phyloP scores from a whole-genome alignment of 2,888 invertebrate genomes.

The Epinotia demarniana region DNA sequence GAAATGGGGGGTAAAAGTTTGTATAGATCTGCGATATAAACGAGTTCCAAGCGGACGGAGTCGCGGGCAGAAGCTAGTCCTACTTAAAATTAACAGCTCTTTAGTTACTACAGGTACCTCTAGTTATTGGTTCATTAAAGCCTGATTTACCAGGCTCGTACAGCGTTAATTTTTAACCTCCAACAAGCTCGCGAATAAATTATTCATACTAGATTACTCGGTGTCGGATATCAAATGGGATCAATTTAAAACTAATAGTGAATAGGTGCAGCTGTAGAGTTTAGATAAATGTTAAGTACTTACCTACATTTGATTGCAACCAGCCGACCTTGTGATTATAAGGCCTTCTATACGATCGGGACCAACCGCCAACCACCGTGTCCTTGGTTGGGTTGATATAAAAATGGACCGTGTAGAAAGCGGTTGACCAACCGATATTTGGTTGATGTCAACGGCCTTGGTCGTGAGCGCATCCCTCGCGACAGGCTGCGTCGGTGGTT shows the following conservation, averaged over 20 bases:
- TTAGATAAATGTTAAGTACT: constrained; percentile 21
- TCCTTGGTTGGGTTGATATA: too few species aligned
- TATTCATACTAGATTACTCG: constrained; percentile 29
- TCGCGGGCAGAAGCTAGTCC: too few species aligned
- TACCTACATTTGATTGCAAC: constrained; percentile 27
- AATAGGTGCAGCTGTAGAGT: background rate
- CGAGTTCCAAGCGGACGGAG: too few species aligned
- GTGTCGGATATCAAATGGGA: constrained; percentile 30
- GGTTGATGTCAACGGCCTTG: too few species aligned
- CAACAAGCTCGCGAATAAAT: constrained; percentile 26
- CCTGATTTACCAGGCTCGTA: background rate
- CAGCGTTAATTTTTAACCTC: constrained; percentile 8
- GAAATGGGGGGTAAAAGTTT: too few species aligned
- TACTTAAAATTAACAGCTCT: background rate
- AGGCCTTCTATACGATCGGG: too few species aligned
- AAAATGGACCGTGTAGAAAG: too few species aligned
- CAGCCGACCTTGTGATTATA: constrained; percentile 17
- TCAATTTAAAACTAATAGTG: constrained; percentile 34
- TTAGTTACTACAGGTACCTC: background rate
- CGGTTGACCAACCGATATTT: too few species aligned
- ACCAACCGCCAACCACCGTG: too few species aligned
- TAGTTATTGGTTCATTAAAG: constrained; percentile 13
- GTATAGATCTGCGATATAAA: too few species aligned
- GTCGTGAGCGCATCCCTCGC: too few species aligned
- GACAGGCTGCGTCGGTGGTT: too few species aligned